Evolutionary conservation across 2,888 invertebrate genomes (phyloP), one percentile per base, ranked within the genome.

Genomic region (Lissonota sp.): DNA sequence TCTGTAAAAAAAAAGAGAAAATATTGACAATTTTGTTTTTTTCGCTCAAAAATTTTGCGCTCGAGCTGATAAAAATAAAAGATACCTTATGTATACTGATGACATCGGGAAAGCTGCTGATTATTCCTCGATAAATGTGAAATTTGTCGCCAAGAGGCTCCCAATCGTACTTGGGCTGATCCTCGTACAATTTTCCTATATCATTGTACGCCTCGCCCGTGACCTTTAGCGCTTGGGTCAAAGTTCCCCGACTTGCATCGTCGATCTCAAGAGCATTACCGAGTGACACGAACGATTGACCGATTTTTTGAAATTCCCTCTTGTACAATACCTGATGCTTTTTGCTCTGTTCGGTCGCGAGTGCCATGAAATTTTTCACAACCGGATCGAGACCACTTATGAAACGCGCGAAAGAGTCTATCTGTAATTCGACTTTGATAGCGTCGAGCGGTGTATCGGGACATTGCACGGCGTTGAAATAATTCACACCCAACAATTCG

Each of bases 41-140:
- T 62, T 10, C n/a, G 37, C 51, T 26, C 26, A 69, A 55, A 64
- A 16, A 63, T 6, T 14, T 57, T 57, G n/a, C 42, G 40, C 37
- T 14, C 39, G 40, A 10, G 26, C 10, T 8, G 42, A 58, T 39
- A 26, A 26, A 3, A 6, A 53, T 6, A 53, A 53, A 12, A 66
- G 44, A 62, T 71, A 95, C 97, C 94, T 97, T 98, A 90, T 99
- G 98, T 85, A 98, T 96, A 62, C 95, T 95, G 75, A 99, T 94
- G 69, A 97, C 97, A 87, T 99, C 99, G 0, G 99, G 99, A 90
- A 98, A 98, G 79, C 96, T 96, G 76, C 96, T 95, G 6, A 99
- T 95, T 72, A 99, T 96, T 70, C 99, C 99, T 92, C 98, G 97
- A 93, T 99, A 99, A 86, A 99, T 96, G 90, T 98, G 98, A 84